Percentiles rank a stretch among this genome's conserved stretches.
Conservation (phyloP, 2,797 vertebrate genomes). For the Clarias fuscus region DNA sequence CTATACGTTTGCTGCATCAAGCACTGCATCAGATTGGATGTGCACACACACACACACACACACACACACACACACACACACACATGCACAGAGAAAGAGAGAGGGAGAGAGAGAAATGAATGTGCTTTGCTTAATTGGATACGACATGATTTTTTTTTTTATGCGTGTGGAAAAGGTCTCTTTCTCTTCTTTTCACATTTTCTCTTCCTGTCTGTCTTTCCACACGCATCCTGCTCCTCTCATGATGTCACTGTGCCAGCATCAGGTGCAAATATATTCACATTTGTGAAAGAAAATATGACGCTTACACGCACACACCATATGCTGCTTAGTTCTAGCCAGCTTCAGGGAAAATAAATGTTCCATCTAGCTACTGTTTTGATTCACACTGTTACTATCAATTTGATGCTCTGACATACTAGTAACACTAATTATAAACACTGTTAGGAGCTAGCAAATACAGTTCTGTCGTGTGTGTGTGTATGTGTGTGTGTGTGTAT, state of each 20-base stretch:
- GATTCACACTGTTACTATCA: not conserved
- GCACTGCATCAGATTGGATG: constrained; percentile 1
- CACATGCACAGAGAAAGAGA: not conserved
- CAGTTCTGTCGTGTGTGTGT: not conserved
- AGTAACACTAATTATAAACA: not conserved
- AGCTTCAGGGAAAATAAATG: not conserved
- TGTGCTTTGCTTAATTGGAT: not conserved
- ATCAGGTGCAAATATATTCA: constrained; percentile 16
- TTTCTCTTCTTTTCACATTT: not conserved
- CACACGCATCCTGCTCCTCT: too few relatives aligned
- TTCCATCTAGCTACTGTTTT: not conserved
- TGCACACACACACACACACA: not conserved
- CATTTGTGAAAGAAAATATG: not conserved
- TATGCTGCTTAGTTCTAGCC: not conserved
- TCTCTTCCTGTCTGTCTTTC: not conserved
- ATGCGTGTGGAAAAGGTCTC: not conserved
- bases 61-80: not conserved
- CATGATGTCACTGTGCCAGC: constrained; percentile 13
- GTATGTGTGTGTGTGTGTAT: not conserved
- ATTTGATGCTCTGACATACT: not conserved
- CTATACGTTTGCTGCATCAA: not conserved
- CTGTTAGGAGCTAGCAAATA: not conserved
- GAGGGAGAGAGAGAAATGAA: not conserved
- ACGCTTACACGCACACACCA: not conserved
- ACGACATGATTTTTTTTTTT: not conserved